Conservation (phyloP, 2,888 invertebrate genomes). For the Achlya flavicornis region DNA sequence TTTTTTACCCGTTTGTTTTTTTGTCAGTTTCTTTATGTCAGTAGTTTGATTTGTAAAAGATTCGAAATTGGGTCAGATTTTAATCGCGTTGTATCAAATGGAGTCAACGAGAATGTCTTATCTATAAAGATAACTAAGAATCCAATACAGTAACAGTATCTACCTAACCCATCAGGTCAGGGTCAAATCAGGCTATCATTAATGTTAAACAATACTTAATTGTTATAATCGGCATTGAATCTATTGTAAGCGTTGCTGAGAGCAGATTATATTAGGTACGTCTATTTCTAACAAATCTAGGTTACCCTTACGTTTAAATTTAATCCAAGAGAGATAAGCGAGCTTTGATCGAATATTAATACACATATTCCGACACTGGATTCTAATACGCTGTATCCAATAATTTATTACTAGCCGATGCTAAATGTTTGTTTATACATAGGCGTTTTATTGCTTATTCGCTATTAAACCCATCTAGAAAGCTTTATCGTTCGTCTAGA, state of each 20-base stretch:
- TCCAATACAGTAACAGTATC: background rate
- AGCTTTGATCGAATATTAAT: slow-evolving; percentile 4
- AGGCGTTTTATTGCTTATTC: background rate
- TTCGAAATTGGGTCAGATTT: background rate
- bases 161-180: slow-evolving; percentile 1
- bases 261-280: slow-evolving; percentile 1
- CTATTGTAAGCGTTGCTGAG: slow-evolving; percentile 6
- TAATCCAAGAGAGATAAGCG: background rate
- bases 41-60: background rate
- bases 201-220: background rate
- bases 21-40: background rate
- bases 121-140: background rate
- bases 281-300: background rate
- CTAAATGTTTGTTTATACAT: slow-evolving; percentile 1
- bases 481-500: slow-evolving; percentile 10
- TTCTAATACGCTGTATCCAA: background rate
- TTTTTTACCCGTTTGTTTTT: no score
- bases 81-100: background rate
- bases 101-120: background rate
- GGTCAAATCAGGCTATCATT: background rate
- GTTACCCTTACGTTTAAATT: slow-evolving; percentile 5
- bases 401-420: background rate
- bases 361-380: background rate
- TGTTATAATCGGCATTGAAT: slow-evolving; percentile 5
- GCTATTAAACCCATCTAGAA: slow-evolving; percentile 7